These are phyloP conservation scores for Loxodonta africana DNA, from an alignment of 2,113 vertebrate species.

Conservation along the genomic window DNA sequence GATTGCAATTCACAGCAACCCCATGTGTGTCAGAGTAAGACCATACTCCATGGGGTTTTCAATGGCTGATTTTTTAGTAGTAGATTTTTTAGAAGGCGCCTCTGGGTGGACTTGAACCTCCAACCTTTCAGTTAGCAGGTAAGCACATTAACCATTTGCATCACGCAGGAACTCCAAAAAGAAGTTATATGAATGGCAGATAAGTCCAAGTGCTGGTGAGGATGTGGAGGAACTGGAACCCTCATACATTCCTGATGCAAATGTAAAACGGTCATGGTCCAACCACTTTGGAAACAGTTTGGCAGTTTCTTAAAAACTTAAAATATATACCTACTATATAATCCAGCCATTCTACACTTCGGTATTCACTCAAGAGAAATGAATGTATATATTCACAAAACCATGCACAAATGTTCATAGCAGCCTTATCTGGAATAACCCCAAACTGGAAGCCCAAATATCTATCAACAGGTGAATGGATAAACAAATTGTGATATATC, in stretches of 20 bases:
- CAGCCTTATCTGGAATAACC: conserved; percentile 10
- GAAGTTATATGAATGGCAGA: neutral
- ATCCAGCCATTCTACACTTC: neutral
- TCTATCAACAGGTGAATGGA: neutral
- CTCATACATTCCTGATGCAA: neutral
- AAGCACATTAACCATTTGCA: no score
- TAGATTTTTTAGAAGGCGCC: no score
- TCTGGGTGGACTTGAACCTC: no score
- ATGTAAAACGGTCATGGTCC: neutral
- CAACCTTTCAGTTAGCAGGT: no score
- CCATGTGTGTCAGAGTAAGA: no score
- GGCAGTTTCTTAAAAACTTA: neutral
- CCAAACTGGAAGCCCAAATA: neutral
- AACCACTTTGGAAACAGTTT: neutral
- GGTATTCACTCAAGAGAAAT: conserved; percentile 50
- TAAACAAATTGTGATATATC: neutral
- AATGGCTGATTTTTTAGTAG: no score
- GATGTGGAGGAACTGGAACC: neutral
- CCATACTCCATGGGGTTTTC: no score
- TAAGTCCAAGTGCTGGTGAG: neutral
- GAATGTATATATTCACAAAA: neutral
- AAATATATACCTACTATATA: neutral
- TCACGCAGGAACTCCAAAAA: neutral
- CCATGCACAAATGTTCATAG: neutral
- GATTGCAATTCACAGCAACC: no score